Conservation (phyloP, 2,113 vertebrate species). For the Phyllostomus hastatus region DNA sequence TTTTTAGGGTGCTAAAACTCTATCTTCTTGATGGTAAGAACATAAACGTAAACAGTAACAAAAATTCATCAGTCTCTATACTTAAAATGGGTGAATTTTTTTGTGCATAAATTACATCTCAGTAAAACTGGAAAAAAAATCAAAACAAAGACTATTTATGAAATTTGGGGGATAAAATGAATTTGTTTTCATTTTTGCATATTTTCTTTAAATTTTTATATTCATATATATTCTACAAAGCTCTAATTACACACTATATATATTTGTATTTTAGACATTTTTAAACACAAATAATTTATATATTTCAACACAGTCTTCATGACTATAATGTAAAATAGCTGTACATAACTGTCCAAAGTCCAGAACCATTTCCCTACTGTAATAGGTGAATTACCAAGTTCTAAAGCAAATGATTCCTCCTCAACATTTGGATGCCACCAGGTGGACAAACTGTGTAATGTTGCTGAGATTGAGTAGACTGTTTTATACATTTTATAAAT, state of each 20-base stretch:
- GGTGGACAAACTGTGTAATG: conserved; percentile 72
- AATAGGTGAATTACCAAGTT: neutral
- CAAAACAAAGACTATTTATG: neutral
- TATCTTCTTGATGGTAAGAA: neutral
- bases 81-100: neutral
- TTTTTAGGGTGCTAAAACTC: neutral
- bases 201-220: conserved; percentile 11
- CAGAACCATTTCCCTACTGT: neutral
- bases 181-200: neutral
- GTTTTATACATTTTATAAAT: neutral
- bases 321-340: neutral
- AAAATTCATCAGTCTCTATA: neutral
- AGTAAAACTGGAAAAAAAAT: neutral
- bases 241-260: neutral
- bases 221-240: neutral
- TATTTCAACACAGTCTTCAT: neutral
- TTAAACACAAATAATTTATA: neutral
- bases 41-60: neutral
- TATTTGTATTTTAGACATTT: conserved; percentile 16
- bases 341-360: neutral
- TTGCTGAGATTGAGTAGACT: conserved; percentile 3
- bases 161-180: neutral
- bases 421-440: conserved; percentile 77
- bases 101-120: neutral
- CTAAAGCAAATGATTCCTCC: conserved; percentile 5